phyloP scores from a whole-genome alignment of 2,113 vertebrate genomes.

The Prolemur simus region DNA sequence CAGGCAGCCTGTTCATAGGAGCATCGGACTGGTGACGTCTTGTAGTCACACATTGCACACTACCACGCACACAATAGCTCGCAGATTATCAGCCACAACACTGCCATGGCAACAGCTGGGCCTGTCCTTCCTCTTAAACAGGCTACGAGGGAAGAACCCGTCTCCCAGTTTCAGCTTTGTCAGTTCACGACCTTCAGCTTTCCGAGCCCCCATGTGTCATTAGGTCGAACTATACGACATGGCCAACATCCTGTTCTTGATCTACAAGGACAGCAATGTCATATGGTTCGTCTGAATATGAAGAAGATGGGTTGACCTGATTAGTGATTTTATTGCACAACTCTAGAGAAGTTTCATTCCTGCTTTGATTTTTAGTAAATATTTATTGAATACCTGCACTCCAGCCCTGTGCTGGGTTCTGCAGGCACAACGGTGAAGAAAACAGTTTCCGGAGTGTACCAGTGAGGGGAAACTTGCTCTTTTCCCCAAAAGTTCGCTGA shows the following conservation, averaged over 20 bases:
- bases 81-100: fast-evolving
- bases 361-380: neutral
- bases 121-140: neutral
- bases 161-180: neutral
- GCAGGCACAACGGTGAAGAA: neutral
- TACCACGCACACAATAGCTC: neutral
- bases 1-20: neutral
- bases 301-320: neutral
- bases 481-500: no score
- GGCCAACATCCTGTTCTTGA: neutral
- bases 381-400: neutral
- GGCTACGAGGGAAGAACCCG: neutral
- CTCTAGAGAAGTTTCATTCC: neutral
- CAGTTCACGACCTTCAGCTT: neutral
- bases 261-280: neutral
- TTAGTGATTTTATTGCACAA: neutral
- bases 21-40: neutral
- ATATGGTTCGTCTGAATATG: neutral
- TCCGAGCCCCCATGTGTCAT: neutral
- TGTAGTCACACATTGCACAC: neutral
- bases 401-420: neutral
- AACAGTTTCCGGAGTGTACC: neutral
- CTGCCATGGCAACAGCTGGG: neutral
- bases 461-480: no score
- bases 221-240: neutral